Base-by-base conservation (phyloP, 2,113 vertebrate genomes). In the Hippocampus abdominalis region DNA sequence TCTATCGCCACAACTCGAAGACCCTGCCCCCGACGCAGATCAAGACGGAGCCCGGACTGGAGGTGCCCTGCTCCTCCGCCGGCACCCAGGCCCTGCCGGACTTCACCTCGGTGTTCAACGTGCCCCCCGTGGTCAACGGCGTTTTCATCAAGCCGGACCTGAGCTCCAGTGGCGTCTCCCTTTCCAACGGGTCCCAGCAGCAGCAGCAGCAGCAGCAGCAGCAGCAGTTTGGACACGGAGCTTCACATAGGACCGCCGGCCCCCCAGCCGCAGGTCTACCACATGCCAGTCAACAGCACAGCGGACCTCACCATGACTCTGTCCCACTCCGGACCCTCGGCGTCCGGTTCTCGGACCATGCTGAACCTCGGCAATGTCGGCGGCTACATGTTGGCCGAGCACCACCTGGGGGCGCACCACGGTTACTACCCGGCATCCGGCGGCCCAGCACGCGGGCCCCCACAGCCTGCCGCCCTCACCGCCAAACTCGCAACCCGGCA, bases 41-140 rank as follows among this genome's bases (percentile, higher is more conserved):
- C 87, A 96, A 96, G 86, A 92, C 84, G 0, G 95, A 96, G 53
- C 95, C 95, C 0, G 92, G 92, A 13, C 56, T 91, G 51, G 95
- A 95, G 0, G 64, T 92, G 40, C 74, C 92, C 56, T 77, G 92
- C 61, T 75, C 91, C 53, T 85, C 89, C 0, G 81, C 94, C 77
- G 80, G 86, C 89, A 94, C 94, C 69, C 94, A 96, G 91, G 92
- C 94, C 1, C 90, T 97, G 39, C 95, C 95, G 0, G 94, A 95
- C 79, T 97, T 97, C 91, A 96, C 94, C 75, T 96, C 95, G 0
- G 94, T 96, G 73, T 97, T 97, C 92, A 96, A 90, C 78, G 80
- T 94, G 77, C 93, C 94, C 0, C 95, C 95, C 53, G 92, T 92
- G 0, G 92, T 91, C 73, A 96, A 91, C 89, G 93, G 87, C 65